Evolutionary conservation across 2,113 vertebrate species (phyloP), one percentile per base, ranked within the genome.

Genomic region (Coptodon rendalli): DNA sequence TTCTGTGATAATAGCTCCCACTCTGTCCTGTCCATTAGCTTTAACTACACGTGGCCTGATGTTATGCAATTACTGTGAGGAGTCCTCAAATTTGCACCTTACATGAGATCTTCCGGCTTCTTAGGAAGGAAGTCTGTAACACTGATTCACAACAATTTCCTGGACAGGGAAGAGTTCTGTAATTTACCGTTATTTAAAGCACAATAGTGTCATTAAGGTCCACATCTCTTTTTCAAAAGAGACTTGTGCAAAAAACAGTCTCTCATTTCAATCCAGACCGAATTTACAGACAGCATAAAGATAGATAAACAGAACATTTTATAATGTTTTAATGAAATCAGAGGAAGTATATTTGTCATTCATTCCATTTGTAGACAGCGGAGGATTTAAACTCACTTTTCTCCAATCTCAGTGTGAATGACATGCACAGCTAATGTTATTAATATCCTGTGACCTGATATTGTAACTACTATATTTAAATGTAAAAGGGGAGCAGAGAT

Each of bases 21-120:
- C 40, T 81, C 63, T 45, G 31, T 78, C 52, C 38, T 31, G 59
- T 91, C 92, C 91, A 92, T 93, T 95, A 91, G 87, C 81, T 82
- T 89, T 89, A 91, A 86, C 89, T 91, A 94, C 73, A 80, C 16
- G 2, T 11, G 38, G 56, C 85, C 79, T 81, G 76, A 81, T 86
- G 53, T 76, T 82, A 86, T 52, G 45, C 11, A 36, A 27, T 48
- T 53, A 85, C 17, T 82, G 24, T 31, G 45, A n/a, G 45, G 10
- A 13, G 16, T 31, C 27, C 11, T 78, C 27, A 31, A 19, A 50
- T 78, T 78, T 78, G 11, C 71, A 78, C 16, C 43, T 78, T 29
- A 50, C 9, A 3, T 12, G 16, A 31, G 71, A 31, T 19, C 5
- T 29, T 48, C 43, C 14, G 1, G 40, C 24, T 48, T 31, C 71